Percentiles rank a stretch among this genome's conserved stretches.
Evolutionary conservation across 2,888 invertebrate genomes (phyloP).

Genomic region (Aphidoletes aphidimyza): DNA sequence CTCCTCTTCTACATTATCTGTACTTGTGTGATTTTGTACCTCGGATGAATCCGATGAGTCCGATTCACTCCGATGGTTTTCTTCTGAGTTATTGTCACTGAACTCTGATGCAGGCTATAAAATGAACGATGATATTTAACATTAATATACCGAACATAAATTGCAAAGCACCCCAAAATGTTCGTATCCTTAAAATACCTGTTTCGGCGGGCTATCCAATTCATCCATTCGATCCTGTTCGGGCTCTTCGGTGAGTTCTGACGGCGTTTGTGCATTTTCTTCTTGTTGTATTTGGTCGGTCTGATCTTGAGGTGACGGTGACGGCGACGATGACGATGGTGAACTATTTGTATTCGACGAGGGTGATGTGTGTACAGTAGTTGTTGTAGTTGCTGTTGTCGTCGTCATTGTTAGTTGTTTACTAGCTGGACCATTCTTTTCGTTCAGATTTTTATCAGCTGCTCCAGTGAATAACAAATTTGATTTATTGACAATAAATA

Average conservation of each 20-base stretch:
- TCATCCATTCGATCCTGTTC: slow-evolving; percentile 5
- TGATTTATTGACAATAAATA: no score
- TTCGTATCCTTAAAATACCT: no score
- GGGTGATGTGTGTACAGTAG: slow-evolving; percentile 60
- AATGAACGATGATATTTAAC: not conserved
- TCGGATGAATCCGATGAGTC: not conserved
- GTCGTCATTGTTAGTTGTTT: slow-evolving; percentile 61
- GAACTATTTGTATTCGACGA: slow-evolving; percentile 63
- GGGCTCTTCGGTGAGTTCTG: not conserved
- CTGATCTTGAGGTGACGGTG: slow-evolving; percentile 64
- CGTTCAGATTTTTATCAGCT: slow-evolving; percentile 58
- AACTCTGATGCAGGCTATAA: not conserved
- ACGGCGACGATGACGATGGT: slow-evolving; percentile 61
- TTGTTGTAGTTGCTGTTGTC: slow-evolving; percentile 62
- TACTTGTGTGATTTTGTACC: slow-evolving; percentile 26
- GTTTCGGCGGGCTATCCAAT: slow-evolving; percentile 9
- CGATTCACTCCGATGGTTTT: slow-evolving; percentile 5
- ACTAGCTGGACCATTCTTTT: slow-evolving; percentile 63
- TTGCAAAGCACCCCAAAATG: not conserved
- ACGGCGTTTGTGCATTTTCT: slow-evolving; percentile 15
- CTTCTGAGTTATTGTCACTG: slow-evolving; percentile 23
- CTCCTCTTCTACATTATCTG: not conserved
- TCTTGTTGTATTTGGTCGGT: slow-evolving; percentile 24
- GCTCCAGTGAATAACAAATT: no score
- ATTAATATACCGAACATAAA: not conserved